Evolutionary conservation across 2,113 vertebrate genomes (phyloP).

Genomic region (Hippocampus comes): DNA sequence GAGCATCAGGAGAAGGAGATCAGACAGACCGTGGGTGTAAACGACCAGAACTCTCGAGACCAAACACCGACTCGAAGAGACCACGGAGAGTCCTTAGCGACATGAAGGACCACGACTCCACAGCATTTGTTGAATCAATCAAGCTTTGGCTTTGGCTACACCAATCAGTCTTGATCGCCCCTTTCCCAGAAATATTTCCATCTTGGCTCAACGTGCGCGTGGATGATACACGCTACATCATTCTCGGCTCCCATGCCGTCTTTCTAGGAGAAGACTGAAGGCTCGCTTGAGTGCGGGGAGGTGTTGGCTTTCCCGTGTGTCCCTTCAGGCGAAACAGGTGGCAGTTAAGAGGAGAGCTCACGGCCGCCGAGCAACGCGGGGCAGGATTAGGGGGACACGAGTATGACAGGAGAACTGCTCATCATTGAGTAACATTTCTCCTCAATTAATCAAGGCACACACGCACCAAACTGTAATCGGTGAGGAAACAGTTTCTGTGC

Average conservation of each 20-base stretch:
- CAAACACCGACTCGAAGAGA: constrained; percentile 10
- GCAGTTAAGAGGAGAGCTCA: constrained; percentile 52
- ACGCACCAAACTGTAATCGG: too few species aligned
- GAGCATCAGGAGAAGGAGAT: constrained; percentile 31
- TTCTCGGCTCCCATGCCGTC: constrained; percentile 29
- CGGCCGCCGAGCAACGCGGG: constrained; percentile 14
- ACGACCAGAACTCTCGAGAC: constrained; percentile 19
- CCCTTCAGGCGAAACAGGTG: constrained; percentile 54
- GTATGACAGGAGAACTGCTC: constrained; percentile 1
- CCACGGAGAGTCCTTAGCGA: constrained; percentile 26
- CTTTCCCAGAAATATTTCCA: constrained; percentile 58
- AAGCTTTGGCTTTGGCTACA: constrained; percentile 11
- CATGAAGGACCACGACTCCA: constrained; percentile 14
- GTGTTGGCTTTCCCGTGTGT: constrained; percentile 37
- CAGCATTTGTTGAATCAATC: constrained; percentile 28
- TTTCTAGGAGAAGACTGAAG: constrained; percentile 51
- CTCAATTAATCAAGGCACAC: too few species aligned
- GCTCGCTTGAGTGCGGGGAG: constrained; percentile 20
- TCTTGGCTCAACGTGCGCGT: constrained; percentile 30
- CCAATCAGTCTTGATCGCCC: constrained; percentile 42
- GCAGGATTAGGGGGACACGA: constrained; percentile 30
- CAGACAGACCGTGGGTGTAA: constrained; percentile 54
- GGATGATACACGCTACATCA: constrained; percentile 26
- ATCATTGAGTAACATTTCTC: too few species aligned
- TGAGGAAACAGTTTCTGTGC: too few species aligned